Evolutionary conservation across 2,113 vertebrate genomes (phyloP), one percentile per base, ranked within the genome.

Genomic region (Tringa solitaria): DNA sequence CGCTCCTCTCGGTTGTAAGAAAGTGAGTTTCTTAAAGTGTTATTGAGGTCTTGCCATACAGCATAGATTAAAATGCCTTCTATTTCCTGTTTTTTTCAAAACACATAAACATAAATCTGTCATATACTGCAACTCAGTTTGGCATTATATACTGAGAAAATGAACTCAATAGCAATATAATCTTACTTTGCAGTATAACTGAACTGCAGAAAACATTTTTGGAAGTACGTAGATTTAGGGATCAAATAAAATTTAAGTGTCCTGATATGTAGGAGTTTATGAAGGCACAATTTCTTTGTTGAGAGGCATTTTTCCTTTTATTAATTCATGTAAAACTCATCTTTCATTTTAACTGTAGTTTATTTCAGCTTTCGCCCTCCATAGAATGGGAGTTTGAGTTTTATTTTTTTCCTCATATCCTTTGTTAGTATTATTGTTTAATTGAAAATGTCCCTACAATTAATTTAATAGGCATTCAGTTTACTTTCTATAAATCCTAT

Each of bases 201-300:
- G 95, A 98, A 97, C 96, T 96, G 64, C 35, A 97, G 91, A 97
- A 97, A 97, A 96, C 95, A 97, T 96, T 97, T 97, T 83, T 93
- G 92, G 79, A 98, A 97, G 96, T 97, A 97, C 72, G 9, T 80
- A 97, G 93, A 93, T 96, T 96, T 96, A 96, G 93, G 84, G 73
- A 98, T 96, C 96, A 97, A 98, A 98, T 98, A 98, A 98, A 98
- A 97, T 96, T 95, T 98, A 97, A 97, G 84, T 97, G 96, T 95
- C 75, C 30, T 91, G 96, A 97, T 97, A 97, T 88, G 93, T 93
- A 97, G 94, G 89, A 98, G 92, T 98, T 98, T 98, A 98, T 97
- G 97, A 96, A 97, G 85, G 96, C 77, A 97, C 97, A 97, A 89
- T 64, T 97, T 97, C 95, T 94, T 97, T 98, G 98, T 97, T 97